These are phyloP conservation scores for Macroglossus sobrinus DNA, from an alignment of 2,113 vertebrate species.

Conservation along the genomic window DNA sequence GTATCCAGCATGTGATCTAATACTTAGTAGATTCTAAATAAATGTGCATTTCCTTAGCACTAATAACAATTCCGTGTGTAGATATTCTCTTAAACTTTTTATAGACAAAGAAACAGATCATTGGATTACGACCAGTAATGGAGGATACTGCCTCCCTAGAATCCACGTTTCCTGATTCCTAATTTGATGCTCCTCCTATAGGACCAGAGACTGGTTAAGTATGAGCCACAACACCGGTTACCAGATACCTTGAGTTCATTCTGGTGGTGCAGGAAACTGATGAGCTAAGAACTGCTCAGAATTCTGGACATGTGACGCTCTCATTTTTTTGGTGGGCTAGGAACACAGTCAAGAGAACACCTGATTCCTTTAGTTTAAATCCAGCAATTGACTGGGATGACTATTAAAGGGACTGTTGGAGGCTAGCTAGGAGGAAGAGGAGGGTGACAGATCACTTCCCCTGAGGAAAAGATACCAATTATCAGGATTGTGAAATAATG, in stretches of 20 bases:
- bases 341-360: neutral
- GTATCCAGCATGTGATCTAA: neutral
- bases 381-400: neutral
- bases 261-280: neutral
- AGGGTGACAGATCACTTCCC: neutral
- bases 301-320: neutral
- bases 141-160: neutral
- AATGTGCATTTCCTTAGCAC: neutral
- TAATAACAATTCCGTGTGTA: neutral
- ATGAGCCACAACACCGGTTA: neutral
- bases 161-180: neutral
- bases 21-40: constrained; percentile 24
- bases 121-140: neutral
- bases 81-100: neutral
- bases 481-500: neutral
- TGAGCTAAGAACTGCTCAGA: neutral
- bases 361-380: neutral
- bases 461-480: neutral
- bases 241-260: neutral
- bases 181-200: neutral
- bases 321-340: neutral
- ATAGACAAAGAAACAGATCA: neutral
- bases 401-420: neutral
- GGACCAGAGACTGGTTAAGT: neutral
- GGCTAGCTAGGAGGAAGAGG: neutral